Percentiles rank a stretch among this genome's conserved stretches.
Evolutionary conservation across 2,113 vertebrate genomes (phyloP).

Genomic region (Excalfactoria chinensis): DNA sequence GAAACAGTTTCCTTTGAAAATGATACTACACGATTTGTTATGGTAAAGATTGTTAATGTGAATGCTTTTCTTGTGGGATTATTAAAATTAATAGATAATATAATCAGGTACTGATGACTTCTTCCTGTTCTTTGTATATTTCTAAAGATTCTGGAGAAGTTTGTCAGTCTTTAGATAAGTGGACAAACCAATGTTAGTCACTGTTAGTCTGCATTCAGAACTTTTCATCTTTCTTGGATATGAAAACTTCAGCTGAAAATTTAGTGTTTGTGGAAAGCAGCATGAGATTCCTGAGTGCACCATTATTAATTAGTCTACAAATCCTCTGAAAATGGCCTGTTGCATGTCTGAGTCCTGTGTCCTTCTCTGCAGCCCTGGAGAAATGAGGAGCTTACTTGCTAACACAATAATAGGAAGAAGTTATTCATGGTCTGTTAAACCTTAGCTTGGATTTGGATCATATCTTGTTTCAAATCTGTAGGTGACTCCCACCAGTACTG

Average conservation of each 20-base stretch:
- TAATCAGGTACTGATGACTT: not conserved
- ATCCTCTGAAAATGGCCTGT: not conserved
- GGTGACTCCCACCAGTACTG: not conserved
- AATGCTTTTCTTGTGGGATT: not conserved
- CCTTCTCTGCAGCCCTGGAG: not conserved
- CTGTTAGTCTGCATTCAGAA: not conserved
- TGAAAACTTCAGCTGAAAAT: not conserved
- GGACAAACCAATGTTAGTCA: not conserved
- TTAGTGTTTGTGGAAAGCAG: not conserved
- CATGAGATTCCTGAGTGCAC: not conserved
- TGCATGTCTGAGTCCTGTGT: not conserved
- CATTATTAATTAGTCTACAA: not conserved
- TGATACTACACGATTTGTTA: not conserved
- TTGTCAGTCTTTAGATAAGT: not conserved
- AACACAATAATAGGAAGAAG: not conserved
- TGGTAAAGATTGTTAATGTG: not conserved
- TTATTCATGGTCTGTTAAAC: not conserved
- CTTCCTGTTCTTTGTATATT: not conserved
- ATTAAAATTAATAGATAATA: not conserved
- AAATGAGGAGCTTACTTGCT: not conserved
- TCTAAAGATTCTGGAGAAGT: not conserved
- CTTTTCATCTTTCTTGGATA: not conserved
- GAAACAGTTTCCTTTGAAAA: not conserved
- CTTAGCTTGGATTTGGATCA: not conserved
- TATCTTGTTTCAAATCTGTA: not conserved